Base-by-base conservation (phyloP, 2,113 vertebrate genomes). In the Cyanoramphus novaezelandiae region DNA sequence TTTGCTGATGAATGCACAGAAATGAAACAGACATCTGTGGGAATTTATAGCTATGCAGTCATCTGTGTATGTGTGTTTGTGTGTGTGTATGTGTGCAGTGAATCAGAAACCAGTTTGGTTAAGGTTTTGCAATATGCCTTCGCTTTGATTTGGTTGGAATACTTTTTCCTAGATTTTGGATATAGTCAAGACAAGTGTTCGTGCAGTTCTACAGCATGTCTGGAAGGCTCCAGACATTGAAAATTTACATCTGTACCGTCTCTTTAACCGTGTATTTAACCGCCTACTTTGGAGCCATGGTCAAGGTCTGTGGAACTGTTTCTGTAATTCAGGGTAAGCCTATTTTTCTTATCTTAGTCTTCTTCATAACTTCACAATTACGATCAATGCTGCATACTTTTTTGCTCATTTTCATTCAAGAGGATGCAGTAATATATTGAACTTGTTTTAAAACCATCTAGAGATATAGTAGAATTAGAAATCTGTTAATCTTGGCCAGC, bases 301-400 rank as follows among this genome's bases (percentile, higher is more conserved):
- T 52, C 99, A 99, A 96, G 99, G 99, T 46, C 95, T 99, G 9
- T 99, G 99, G 99, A 99, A 99, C 96, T 99, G 99, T 97, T 99
- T 99, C 97, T 99, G 99, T 96, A 99, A 99, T 98, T 99, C 99
- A 94, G 98, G 98, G 99, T 99, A 98, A 97, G 98, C 62, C 2
- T 5, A 7, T 88, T 62, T 78, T 81, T 90, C 60, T 57, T 75
- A 62, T 86, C 62, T 85, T 50, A 74, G 27, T 87, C 41, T 59
- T 72, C 87, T 86, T 93, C 47, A n/a, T 92, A 82, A 72, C 55
- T 85, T 91, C 35, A 43, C 12, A 63, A 33, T 76, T 52, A 57
- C 31, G 65, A 23, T 44, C 47, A 78, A 5, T 71, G 19, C 37
- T 91, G 28, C 20, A 35, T 43, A 72, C 11, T 86, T 72, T 67